A percentile compares a stretch with the other conserved stretches of the same genome.
These are phyloP conservation scores for Hetaerina titia DNA, from an alignment of 2,888 invertebrate species.

Conservation along the genomic window DNA sequence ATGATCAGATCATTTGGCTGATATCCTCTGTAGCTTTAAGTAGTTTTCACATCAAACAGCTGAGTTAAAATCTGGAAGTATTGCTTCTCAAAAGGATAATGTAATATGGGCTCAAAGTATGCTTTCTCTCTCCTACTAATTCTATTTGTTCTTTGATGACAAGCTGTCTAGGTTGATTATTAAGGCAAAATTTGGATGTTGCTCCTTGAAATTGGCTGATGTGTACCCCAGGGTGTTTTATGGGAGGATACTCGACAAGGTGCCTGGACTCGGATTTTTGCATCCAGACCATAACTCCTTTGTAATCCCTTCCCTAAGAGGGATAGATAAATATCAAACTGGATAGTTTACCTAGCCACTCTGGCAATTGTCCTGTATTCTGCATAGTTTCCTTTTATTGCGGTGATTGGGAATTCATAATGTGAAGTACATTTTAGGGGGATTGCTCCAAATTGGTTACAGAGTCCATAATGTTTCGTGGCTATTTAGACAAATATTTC, in stretches of 20 bases:
- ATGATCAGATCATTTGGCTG: not conserved
- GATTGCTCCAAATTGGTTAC: not conserved
- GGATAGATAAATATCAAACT: not conserved
- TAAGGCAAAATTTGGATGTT: constrained; percentile 42
- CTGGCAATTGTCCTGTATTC: not conserved
- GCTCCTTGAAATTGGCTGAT: constrained; percentile 43
- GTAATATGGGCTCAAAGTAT: constrained; percentile 48
- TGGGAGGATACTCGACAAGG: constrained; percentile 67
- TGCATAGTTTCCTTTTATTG: not conserved
- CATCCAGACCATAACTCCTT: constrained; percentile 48
- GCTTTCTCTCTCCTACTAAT: constrained; percentile 57
- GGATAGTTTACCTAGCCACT: not conserved
- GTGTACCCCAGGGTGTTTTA: constrained; percentile 36
- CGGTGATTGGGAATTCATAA: not conserved
- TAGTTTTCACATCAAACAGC: not conserved
- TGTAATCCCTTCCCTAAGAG: constrained; percentile 47
- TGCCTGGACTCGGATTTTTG: constrained; percentile 54
- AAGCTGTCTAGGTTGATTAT: constrained; percentile 30
- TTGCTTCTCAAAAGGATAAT: not conserved
- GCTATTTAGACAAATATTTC: not conserved
- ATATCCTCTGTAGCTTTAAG: constrained; percentile 1
- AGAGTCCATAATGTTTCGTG: not conserved
- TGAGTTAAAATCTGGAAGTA: not conserved
- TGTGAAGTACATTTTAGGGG: not conserved
- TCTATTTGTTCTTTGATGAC: not conserved